Evolutionary conservation across 2,797 vertebrate species (phyloP).

Genomic region (Sebastiscus tertius): DNA sequence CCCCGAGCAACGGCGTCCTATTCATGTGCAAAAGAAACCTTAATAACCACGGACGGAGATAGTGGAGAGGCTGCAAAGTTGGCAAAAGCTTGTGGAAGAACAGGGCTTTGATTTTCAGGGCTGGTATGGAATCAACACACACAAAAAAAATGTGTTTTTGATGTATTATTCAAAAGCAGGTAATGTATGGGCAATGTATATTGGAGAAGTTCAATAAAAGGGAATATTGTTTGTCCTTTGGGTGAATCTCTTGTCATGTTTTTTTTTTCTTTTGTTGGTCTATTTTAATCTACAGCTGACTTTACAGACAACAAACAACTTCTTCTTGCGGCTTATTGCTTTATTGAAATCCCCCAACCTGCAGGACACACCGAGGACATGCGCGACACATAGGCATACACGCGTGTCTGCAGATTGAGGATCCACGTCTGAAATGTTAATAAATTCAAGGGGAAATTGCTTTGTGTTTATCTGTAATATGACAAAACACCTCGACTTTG

Average conservation of each 20-base stretch:
- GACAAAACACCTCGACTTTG: constrained; percentile 70
- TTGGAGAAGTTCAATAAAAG: constrained; percentile 55
- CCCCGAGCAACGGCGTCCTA: constrained; percentile 62
- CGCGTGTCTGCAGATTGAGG: constrained; percentile 17
- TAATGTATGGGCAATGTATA: constrained; percentile 47
- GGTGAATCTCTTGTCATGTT: not conserved
- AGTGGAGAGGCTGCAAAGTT: constrained; percentile 67
- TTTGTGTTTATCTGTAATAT: constrained; percentile 75
- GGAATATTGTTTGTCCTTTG: constrained; percentile 57
- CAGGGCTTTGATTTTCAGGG: constrained; percentile 62
- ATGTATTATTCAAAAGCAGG: constrained; percentile 67
- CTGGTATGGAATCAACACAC: constrained; percentile 49
- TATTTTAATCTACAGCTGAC: constrained; percentile 57
- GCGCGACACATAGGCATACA: not conserved
- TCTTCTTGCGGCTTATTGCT: constrained; percentile 48
- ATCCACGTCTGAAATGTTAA: constrained; percentile 71
- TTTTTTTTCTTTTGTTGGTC: constrained; percentile 9
- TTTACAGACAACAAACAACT: constrained; percentile 59
- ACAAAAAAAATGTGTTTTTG: constrained; percentile 18
- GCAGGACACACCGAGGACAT: constrained; percentile 26
- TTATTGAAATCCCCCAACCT: constrained; percentile 59
- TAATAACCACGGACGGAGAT: constrained; percentile 64
- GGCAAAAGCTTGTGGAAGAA: constrained; percentile 60
- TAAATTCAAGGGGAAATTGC: constrained; percentile 75
- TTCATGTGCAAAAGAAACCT: constrained; percentile 69